These are phyloP conservation scores for Nipponia nippon DNA, from an alignment of 2,113 vertebrate species.

Conservation along the genomic window DNA sequence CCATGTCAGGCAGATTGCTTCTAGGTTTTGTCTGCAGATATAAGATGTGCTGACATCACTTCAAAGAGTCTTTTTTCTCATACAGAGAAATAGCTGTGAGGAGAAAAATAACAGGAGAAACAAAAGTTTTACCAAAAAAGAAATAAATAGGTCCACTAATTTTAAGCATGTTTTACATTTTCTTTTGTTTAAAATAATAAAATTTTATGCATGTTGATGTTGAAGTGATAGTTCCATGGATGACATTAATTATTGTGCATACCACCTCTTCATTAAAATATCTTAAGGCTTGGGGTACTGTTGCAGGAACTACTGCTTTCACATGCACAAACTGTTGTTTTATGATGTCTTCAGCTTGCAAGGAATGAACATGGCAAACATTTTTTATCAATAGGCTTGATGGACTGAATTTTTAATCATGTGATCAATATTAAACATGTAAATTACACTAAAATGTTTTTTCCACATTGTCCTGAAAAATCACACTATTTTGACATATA, in stretches of 20 bases:
- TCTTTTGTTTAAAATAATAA: not conserved
- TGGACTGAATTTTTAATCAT: not conserved
- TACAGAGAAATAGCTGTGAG: not conserved
- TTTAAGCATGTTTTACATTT: not conserved
- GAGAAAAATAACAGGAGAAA: not conserved
- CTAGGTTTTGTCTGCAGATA: not conserved
- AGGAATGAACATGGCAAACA: not conserved
- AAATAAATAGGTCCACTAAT: not conserved
- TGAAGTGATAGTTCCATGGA: not conserved
- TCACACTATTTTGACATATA: not conserved
- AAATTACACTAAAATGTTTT: not conserved
- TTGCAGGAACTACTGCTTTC: not conserved
- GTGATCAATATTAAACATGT: not conserved
- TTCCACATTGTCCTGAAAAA: not conserved
- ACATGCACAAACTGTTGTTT: not conserved
- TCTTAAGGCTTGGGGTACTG: not conserved
- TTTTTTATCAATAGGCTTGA: not conserved
- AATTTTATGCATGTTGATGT: not conserved
- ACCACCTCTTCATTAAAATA: not conserved
- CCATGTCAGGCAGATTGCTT: not conserved
- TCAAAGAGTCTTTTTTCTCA: not conserved
- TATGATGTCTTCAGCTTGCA: not conserved
- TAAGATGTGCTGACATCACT: not conserved
- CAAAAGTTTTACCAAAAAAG: not conserved
- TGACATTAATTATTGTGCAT: not conserved